Conservation (phyloP, 2,797 vertebrate genomes). For the Danio jaintianensis region DNA sequence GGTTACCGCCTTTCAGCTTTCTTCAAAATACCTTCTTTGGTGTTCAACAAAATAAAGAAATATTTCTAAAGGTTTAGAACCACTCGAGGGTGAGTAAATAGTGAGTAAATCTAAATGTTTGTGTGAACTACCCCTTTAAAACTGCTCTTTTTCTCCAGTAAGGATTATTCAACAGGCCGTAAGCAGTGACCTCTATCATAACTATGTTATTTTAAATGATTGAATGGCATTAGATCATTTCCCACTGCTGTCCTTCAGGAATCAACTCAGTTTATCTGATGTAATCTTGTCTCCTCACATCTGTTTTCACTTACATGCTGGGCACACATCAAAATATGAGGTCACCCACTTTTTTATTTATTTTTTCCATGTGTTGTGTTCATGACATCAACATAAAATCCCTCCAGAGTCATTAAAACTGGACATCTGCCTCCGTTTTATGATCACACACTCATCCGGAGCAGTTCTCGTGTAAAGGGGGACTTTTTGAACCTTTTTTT, state of each 20-base stretch:
- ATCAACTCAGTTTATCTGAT: slow-evolving; percentile 39
- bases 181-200: too few relatives aligned
- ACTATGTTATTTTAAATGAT: neutral
- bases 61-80: too few relatives aligned
- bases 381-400: slow-evolving; percentile 28
- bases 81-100: too few relatives aligned
- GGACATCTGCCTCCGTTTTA: slow-evolving; percentile 20
- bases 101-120: too few relatives aligned
- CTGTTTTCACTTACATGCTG: slow-evolving; percentile 47
- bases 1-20: too few relatives aligned
- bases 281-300: slow-evolving; percentile 55
- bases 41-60: too few relatives aligned
- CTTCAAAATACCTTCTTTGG: too few relatives aligned
- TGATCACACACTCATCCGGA: slow-evolving; percentile 28
- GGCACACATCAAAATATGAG: slow-evolving; percentile 48
- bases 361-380: slow-evolving; percentile 5
- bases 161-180: too few relatives aligned
- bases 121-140: too few relatives aligned
- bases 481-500: slow-evolving; percentile 10
- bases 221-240: neutral
- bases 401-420: slow-evolving; percentile 8
- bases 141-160: too few relatives aligned
- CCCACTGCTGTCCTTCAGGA: neutral
- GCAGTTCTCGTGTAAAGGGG: slow-evolving; percentile 1
- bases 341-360: slow-evolving; percentile 22